phyloP scores from a whole-genome alignment of 1,140 invertebrate genomes.

The Bombus haemorrhoidalis region DNA sequence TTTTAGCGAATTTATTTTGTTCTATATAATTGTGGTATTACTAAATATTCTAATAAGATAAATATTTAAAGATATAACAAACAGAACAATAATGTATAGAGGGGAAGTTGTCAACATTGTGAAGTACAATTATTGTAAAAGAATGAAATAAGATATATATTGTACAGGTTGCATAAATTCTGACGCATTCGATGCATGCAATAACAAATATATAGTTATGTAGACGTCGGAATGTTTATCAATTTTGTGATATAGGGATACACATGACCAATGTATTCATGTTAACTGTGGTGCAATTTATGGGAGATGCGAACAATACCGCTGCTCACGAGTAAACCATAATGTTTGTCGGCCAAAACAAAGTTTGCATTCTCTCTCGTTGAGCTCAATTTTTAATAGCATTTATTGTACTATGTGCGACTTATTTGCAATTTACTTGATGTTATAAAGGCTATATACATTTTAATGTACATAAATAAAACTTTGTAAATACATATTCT shows the following conservation, averaged over 20 bases:
- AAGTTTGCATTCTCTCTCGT: conserved; percentile 36
- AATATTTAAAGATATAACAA: background rate
- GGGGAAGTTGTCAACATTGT: background rate
- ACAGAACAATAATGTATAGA: background rate
- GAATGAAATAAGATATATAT: background rate
- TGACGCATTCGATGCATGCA: background rate
- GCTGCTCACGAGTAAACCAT: background rate
- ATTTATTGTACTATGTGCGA: conserved; percentile 38
- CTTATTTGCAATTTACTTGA: conserved; percentile 39
- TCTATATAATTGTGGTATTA: background rate
- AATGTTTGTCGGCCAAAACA: background rate
- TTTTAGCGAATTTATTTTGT: background rate
- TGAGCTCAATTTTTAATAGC: conserved; percentile 50
- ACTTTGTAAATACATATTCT: conserved; percentile 23
- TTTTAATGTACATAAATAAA: conserved; percentile 52
- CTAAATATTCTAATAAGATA: conserved; percentile 8
- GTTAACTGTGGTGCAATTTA: conserved; percentile 37
- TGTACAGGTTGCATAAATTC: background rate
- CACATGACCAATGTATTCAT: conserved; percentile 28
- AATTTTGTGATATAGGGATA: conserved; percentile 50
- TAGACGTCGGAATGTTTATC: conserved; percentile 12
- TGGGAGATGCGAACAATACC: conserved; percentile 6
- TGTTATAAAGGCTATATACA: conserved; percentile 40
- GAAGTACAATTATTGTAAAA: background rate
- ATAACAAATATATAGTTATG: conserved; percentile 7